Percentiles rank a stretch among this genome's conserved stretches.
Evolutionary conservation across 2,113 vertebrate species (phyloP).

Genomic region (Rhinoptilus africanus): DNA sequence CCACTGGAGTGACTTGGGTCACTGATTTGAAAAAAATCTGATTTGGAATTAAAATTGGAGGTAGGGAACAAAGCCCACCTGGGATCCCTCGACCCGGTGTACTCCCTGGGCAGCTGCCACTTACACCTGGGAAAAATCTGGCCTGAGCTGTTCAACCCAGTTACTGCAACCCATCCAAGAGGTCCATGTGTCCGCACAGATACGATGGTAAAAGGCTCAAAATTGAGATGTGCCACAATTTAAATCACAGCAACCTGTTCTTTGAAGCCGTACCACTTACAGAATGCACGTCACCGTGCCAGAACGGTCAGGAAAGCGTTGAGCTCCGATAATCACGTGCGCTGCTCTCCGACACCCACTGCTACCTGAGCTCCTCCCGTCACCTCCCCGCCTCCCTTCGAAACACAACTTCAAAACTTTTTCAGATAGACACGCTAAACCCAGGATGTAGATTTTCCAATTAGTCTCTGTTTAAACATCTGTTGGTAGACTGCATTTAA

Average conservation of each 20-base stretch:
- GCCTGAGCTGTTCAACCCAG: background rate
- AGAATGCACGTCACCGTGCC: background rate
- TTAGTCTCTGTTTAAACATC: conserved; percentile 80
- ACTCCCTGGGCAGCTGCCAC: background rate
- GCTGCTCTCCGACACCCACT: background rate
- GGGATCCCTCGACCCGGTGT: accelerated
- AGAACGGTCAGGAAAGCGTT: background rate
- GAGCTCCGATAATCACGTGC: background rate
- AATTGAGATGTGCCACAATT: background rate
- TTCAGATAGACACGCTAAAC: conserved; percentile 67
- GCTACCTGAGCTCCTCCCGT: background rate
- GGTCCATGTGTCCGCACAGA: background rate
- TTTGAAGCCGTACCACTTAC: background rate
- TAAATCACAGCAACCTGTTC: background rate
- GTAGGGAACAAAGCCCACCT: background rate
- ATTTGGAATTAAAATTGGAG: background rate
- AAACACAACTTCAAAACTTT: conserved; percentile 46
- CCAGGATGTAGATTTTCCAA: conserved; percentile 80
- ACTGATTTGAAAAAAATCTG: background rate
- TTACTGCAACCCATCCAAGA: background rate
- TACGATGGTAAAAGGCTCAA: background rate
- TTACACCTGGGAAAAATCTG: background rate
- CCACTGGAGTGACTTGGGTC: background rate
- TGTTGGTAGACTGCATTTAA: conserved; percentile 79
- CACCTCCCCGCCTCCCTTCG: background rate